Conservation (phyloP, 2,797 vertebrate genomes). For the Adrianichthys oophorus region DNA sequence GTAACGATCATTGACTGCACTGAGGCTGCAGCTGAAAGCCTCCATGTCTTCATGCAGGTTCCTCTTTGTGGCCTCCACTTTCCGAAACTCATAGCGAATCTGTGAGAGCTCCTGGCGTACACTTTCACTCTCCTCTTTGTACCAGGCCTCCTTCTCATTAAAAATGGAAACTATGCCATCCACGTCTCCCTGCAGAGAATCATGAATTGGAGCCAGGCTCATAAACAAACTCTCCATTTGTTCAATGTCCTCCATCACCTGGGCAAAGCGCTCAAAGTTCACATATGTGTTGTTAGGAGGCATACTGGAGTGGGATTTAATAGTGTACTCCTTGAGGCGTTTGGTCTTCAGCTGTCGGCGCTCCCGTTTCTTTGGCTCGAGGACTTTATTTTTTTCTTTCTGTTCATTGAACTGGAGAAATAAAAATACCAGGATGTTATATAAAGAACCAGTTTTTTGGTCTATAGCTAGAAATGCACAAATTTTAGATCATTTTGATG, state of each 20-base stretch:
- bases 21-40: conserved; percentile 69
- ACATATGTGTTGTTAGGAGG: conserved; percentile 93
- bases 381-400: conserved; percentile 73
- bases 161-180: conserved; percentile 88
- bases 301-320: conserved; percentile 95
- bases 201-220: conserved; percentile 69
- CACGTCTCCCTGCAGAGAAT: conserved; percentile 86
- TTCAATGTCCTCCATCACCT: conserved; percentile 85
- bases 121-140: conserved; percentile 87
- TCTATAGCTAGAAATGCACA: no score
- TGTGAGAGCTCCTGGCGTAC: conserved; percentile 87
- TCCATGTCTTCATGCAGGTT: conserved; percentile 83
- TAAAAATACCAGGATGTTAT: conserved; percentile 33
- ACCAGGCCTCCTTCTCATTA: conserved; percentile 92
- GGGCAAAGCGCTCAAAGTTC: conserved; percentile 91
- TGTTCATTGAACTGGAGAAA: conserved; percentile 77
- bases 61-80: conserved; percentile 83
- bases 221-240: conserved; percentile 74
- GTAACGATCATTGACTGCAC: conserved; percentile 69
- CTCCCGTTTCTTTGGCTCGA: conserved; percentile 75
- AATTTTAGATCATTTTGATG: no score
- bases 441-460: no score
- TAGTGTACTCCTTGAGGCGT: conserved; percentile 89
- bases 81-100: conserved; percentile 89
- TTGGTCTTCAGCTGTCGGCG: conserved; percentile 88